Base-by-base conservation (phyloP, 2,113 vertebrate species). In the Tetrax tetrax region DNA sequence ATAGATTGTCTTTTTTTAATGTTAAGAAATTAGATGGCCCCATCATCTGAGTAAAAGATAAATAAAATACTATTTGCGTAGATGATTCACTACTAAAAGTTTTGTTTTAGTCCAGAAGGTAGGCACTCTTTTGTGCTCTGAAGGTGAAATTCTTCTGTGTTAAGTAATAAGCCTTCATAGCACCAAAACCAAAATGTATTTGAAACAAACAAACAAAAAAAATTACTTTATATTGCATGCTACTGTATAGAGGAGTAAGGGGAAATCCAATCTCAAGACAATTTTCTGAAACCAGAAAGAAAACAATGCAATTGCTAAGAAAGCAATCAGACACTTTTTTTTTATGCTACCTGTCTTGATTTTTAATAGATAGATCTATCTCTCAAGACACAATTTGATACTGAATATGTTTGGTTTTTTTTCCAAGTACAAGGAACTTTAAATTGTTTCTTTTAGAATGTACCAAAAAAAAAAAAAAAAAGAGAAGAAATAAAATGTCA, bases 291-390 rank as follows among this genome's bases (percentile, higher is more conserved):
- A 84, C 53, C 45, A 78, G 69, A 94, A 92, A 50, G 79, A 97
- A 98, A 97, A 95, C 96, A 97, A 97, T 95, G 41, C 80, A 94
- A 85, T 95, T 94, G 64, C 78, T 76, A 81, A 94, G 83, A 97
- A 97, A 97, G 78, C 87, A 97, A 97, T 97, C 93, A 97, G 77
- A 77, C 63, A 80, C 65, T 64, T 95, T 94, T 97, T 97, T 97
- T 79, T 90, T 82, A 78, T 64, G 25, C 77, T 90, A 89, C 93
- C 85, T 96, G 92, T 86, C 95, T 93, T 95, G 96, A 95, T 97
- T 97, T 96, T 98, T 97, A 97, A 97, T 96, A 97, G 91, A 95
- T 78, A 89, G 38, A 51, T 97, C 93, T 91, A 81, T 96, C 85
- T 96, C 83, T 96, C 60, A 81, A 94, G 94, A 89, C 69, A 94